These are phyloP conservation scores for Syngnathus floridae DNA, from an alignment of 2,113 vertebrate genomes.

Conservation along the genomic window DNA sequence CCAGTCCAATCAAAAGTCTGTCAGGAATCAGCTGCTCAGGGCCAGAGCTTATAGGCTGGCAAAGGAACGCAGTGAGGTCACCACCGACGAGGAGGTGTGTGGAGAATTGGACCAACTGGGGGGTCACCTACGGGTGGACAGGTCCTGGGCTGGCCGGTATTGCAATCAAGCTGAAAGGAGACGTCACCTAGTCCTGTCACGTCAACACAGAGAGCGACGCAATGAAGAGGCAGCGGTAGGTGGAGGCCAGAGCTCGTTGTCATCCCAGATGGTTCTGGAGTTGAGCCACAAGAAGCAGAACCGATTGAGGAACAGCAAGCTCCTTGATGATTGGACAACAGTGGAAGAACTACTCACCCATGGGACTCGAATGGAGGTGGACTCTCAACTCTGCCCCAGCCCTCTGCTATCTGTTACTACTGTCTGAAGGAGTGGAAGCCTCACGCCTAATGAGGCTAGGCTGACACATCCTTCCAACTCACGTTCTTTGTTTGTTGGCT, in stretches of 20 bases:
- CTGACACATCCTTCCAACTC: neutral
- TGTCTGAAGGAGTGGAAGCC: constrained; percentile 34
- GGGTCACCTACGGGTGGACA: constrained; percentile 42
- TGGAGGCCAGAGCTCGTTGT: constrained; percentile 29
- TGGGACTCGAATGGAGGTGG: constrained; percentile 46
- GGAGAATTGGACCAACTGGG: constrained; percentile 28
- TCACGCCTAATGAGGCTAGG: neutral
- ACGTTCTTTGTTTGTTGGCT: neutral
- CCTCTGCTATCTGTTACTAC: constrained; percentile 67
- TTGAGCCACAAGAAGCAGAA: constrained; percentile 67
- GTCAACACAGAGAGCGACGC: constrained; percentile 52
- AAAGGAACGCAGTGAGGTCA: constrained; percentile 57
- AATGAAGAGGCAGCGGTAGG: constrained; percentile 22
- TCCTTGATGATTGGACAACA: constrained; percentile 70
- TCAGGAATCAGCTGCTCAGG: constrained; percentile 61
- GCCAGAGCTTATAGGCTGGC: constrained; percentile 53
- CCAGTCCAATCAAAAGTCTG: constrained; percentile 54
- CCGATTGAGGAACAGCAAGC: constrained; percentile 64
- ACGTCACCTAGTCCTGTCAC: constrained; percentile 44
- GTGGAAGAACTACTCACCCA: constrained; percentile 67
- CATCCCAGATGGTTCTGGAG: constrained; percentile 56
- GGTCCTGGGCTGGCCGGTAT: constrained; percentile 50
- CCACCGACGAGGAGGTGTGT: constrained; percentile 59
- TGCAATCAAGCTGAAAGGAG: constrained; percentile 57
- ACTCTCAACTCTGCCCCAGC: constrained; percentile 50